phyloP scores from a whole-genome alignment of 1,140 invertebrate genomes.

The Ruditapes philippinarum region DNA sequence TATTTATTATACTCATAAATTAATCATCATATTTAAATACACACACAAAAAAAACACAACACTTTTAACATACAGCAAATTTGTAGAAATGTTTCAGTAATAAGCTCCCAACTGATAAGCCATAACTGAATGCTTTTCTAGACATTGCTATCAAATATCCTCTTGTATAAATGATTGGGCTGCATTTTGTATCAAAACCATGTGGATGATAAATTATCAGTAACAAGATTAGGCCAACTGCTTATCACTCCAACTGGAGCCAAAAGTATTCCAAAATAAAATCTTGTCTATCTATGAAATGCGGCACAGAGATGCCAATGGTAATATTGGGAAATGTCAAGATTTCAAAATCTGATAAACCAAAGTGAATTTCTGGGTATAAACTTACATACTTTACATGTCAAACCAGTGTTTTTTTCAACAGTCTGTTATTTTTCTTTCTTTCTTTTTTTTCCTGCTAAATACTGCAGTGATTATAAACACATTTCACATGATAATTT shows the following conservation, averaged over 20 bases:
- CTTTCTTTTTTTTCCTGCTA: too few relatives aligned
- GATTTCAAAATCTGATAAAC: neutral
- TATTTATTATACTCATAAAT: too few relatives aligned
- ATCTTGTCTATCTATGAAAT: constrained; percentile 17
- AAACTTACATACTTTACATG: too few relatives aligned
- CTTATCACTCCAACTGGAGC: constrained; percentile 20
- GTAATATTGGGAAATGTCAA: constrained; percentile 23
- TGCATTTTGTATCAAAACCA: constrained; percentile 5
- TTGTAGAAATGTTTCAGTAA: neutral
- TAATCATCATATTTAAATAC: too few relatives aligned
- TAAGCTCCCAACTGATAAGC: neutral
- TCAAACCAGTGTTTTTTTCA: too few relatives aligned
- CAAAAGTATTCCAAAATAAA: constrained; percentile 23
- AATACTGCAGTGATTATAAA: too few relatives aligned
- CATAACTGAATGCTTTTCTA: constrained; percentile 4
- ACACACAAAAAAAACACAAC: too few relatives aligned
- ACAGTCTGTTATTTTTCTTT: too few relatives aligned
- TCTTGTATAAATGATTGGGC: neutral
- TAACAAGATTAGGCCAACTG: constrained; percentile 36
- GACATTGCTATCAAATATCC: neutral
- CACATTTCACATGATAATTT: too few relatives aligned
- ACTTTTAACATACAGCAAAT: too few relatives aligned
- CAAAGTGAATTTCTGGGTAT: too few relatives aligned
- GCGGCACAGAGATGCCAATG: neutral
- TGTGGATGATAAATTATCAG: constrained; percentile 32